Conservation (phyloP, 2,888 invertebrate genomes). For the Andrena haemorrhoa region DNA sequence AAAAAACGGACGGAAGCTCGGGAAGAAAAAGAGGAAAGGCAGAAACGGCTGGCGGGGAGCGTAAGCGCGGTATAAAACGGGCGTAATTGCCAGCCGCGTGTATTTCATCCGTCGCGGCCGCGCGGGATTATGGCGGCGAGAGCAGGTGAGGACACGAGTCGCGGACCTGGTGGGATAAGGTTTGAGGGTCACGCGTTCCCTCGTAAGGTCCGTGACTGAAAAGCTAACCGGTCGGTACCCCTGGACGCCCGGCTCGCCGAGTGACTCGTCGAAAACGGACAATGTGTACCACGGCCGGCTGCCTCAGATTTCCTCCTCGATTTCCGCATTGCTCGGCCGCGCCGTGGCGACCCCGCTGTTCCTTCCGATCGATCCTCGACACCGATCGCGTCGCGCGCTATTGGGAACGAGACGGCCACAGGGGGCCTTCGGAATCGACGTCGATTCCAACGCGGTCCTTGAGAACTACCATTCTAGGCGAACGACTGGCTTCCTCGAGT, state of each 20-base stretch:
- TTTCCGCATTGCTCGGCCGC: conserved; percentile 69
- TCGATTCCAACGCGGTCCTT: conserved; percentile 33
- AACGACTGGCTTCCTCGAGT: neutral
- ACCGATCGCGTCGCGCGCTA: conserved; percentile 18
- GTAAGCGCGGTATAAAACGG: neutral
- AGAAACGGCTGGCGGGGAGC: neutral
- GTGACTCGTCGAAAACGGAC: conserved; percentile 20
- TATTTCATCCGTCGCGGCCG: conserved; percentile 20
- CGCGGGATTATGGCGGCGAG: conserved; percentile 38
- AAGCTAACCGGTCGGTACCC: conserved; percentile 70
- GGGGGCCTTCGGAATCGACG: conserved; percentile 45
- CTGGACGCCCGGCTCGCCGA: conserved; percentile 6
- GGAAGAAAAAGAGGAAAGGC: neutral
- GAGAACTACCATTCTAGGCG: conserved; percentile 28
- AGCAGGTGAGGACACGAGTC: conserved; percentile 51
- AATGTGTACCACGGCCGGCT: conserved; percentile 56
- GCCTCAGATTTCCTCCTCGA: conserved; percentile 50
- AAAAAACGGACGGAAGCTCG: neutral
- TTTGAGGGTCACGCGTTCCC: conserved; percentile 65
- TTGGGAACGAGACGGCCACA: conserved; percentile 20
- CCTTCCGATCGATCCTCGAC: conserved; percentile 55
- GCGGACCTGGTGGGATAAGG: conserved; percentile 53
- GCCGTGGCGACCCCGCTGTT: conserved; percentile 26
- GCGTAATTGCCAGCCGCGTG: neutral
- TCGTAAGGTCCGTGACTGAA: conserved; percentile 79